Evolutionary conservation across 2,888 invertebrate genomes (phyloP), one percentile per base, ranked within the genome.

Genomic region (Chalcis sispes): DNA sequence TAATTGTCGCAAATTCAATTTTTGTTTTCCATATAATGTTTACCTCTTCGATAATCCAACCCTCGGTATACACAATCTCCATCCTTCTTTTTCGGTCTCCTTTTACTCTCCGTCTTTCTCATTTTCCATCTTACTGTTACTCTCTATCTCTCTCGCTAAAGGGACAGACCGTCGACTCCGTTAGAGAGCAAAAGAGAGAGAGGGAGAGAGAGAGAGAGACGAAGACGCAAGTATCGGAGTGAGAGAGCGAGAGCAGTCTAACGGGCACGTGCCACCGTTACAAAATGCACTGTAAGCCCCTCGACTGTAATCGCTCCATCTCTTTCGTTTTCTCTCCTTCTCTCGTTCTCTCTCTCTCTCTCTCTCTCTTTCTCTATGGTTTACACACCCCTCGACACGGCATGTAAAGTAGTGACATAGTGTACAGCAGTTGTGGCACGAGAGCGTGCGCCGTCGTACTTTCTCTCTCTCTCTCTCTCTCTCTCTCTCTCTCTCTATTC

Each of bases 211-310:
- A 27, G 64, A 4, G 46, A 5, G 62, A 52, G 27, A n/a, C n/a
- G n/a, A n/a, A n/a, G n/a, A n/a, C n/a, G n/a, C n/a, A n/a, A n/a
- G 56, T 42, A 62, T 50, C 56, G 48, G 62, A 48, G 74, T 56
- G 42, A 72, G 48, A 29, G 40, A 27, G 64, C 8, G 46, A 5
- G 62, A 52, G 27, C 40, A 65, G 61, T 82, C 75, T 81, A 83
- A 85, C 86, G 83, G 83, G 83, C 84, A 81, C 83, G 83, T 83
- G 83, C 83, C 84, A 81, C 83, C 83, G 83, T 85, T 84, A 82
- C 84, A 74, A 81, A 81, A 81, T 80, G 80, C 82, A 82, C 81
- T 77, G 78, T 69, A 80, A 67, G 62, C 76, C 79, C 74, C 72
- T 72, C 67, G 73, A 73, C 46, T 32, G 66, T 20, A 27, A 67